Evolutionary conservation across 92 coral and sea anemone genomes (phyloP).

Genomic region (Pocillopora meandrina): DNA sequence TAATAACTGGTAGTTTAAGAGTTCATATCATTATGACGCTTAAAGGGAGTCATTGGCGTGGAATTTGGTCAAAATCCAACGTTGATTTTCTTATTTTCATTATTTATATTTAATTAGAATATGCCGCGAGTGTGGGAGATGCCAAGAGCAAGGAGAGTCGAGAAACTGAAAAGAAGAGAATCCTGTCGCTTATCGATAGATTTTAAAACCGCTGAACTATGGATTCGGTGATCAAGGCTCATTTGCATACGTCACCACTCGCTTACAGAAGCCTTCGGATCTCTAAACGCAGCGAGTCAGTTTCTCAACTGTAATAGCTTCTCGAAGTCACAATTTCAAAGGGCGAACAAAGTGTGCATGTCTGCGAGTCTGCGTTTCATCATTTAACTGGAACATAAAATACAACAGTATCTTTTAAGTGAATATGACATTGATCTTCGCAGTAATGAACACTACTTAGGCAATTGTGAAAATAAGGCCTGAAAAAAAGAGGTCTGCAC

Average conservation of each 20-base stretch:
- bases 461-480: too few relatives aligned
- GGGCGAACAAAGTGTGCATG: too few relatives aligned
- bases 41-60: background rate
- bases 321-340: too few relatives aligned
- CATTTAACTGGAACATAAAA: too few relatives aligned
- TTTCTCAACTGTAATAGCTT: too few relatives aligned
- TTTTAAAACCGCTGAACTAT: slow-evolving; percentile 47
- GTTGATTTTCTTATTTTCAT: background rate
- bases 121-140: slow-evolving; percentile 98
- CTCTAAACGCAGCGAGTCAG: too few relatives aligned
- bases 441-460: too few relatives aligned
- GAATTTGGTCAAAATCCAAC: background rate
- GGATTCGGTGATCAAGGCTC: too few relatives aligned
- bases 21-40: background rate
- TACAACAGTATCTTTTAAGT: too few relatives aligned
- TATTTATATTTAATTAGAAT: slow-evolving; percentile 63
- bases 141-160: slow-evolving; percentile 97
- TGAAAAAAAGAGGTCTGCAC: too few relatives aligned
- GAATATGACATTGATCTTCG: too few relatives aligned
- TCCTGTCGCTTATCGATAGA: slow-evolving; percentile 93
- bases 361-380: too few relatives aligned
- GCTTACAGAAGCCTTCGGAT: background rate
- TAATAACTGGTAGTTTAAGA: background rate
- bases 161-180: slow-evolving; percentile 90
- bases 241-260: background rate